These are phyloP conservation scores for Zelostemma sp. DNA, from an alignment of 1,140 invertebrate species.

Conservation along the genomic window DNA sequence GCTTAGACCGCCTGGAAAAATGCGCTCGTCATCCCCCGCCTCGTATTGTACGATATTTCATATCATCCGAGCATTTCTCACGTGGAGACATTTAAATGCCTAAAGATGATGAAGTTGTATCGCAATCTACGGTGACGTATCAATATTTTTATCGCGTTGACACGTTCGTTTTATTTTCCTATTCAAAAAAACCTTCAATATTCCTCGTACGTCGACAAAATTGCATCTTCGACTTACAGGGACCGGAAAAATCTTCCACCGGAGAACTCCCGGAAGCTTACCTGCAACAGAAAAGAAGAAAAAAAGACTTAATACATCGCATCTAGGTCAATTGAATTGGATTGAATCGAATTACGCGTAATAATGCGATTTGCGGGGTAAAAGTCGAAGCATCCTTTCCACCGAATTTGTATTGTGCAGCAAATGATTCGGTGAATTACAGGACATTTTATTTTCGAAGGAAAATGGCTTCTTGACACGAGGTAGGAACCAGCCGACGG, in stretches of 20 bases:
- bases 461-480: slow-evolving; percentile 13
- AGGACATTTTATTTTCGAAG: slow-evolving; percentile 17
- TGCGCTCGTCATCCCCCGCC: background rate
- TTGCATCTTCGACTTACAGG: background rate
- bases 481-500: slow-evolving; percentile 20
- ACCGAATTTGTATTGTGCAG: no score
- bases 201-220: background rate
- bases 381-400: no score
- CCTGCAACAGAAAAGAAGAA: background rate
- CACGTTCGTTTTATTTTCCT: no score
- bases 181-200: background rate
- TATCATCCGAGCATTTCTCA: background rate
- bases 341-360: background rate
- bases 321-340: background rate
- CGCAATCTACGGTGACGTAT: background rate
- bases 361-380: no score
- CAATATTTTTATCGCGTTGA: no score
- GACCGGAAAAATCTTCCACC: background rate
- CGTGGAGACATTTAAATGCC: background rate
- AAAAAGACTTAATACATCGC: no score
- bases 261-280: background rate
- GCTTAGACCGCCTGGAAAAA: background rate
- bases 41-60: background rate
- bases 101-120: background rate
- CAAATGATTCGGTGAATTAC: background rate